Conservation (phyloP, 2,888 invertebrate species). For the Lampropteryx suffumata region DNA sequence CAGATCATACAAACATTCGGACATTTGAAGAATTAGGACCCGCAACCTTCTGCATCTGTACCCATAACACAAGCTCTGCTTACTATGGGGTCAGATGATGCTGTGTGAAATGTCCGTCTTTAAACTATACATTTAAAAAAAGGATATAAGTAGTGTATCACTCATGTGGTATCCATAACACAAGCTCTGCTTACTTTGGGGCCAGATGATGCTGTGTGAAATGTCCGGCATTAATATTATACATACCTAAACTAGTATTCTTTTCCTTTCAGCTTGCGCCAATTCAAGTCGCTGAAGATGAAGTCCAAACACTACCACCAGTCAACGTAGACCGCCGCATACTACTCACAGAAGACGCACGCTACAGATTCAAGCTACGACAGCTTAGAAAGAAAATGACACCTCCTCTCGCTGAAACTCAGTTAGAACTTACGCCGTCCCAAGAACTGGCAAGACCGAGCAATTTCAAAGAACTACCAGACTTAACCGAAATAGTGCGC, state of each 20-base stretch:
- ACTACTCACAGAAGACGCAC: constrained; percentile 67
- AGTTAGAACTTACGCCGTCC: constrained; percentile 52
- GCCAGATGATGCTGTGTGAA: too few species aligned
- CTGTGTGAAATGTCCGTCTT: too few species aligned
- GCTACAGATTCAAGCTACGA: constrained; percentile 59
- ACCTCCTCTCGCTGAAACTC: constrained; percentile 57
- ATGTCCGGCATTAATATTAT: too few species aligned
- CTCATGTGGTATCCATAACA: too few species aligned
- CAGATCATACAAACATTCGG: too few species aligned
- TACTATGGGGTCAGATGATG: too few species aligned
- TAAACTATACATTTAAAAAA: too few species aligned
- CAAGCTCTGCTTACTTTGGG: too few species aligned
- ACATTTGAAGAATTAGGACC: too few species aligned
- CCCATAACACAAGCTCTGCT: too few species aligned
- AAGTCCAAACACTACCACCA: constrained; percentile 55
- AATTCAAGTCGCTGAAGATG: constrained; percentile 54
- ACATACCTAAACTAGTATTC: not conserved
- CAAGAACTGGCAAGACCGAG: constrained; percentile 80
- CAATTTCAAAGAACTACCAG: constrained; percentile 84
- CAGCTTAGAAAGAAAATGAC: constrained; percentile 66
- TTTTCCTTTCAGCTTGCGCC: constrained; percentile 54
- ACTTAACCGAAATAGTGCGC: constrained; percentile 82
- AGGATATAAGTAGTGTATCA: too few species aligned
- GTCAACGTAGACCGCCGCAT: constrained; percentile 60
- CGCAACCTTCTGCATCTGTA: too few species aligned